phyloP scores from a whole-genome alignment of 1,140 invertebrate species.

The Coenobita brevimanus region DNA sequence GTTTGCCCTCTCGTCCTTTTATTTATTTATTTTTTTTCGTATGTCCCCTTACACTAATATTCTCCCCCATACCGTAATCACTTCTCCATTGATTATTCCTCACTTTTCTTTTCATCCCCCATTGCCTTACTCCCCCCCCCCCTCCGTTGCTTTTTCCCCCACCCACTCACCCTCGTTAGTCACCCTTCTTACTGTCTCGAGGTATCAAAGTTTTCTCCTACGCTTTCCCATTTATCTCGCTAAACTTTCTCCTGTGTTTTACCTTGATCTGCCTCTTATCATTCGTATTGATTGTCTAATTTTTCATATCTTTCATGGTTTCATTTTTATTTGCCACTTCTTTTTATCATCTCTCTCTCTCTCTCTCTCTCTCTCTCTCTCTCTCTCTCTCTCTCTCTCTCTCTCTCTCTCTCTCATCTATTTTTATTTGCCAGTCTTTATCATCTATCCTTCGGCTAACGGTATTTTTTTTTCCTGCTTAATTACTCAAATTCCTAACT shows the following conservation, averaged over 20 bases:
- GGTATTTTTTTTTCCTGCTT: not conserved
- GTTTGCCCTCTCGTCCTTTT: too few relatives aligned
- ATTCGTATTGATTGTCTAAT: too few relatives aligned
- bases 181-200: too few relatives aligned
- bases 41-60: not conserved
- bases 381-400: conserved; percentile 1
- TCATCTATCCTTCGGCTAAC: not conserved
- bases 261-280: too few relatives aligned
- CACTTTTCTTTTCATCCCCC: conserved; percentile 6
- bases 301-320: too few relatives aligned
- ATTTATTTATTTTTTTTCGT: not conserved
- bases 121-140: not conserved
- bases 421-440: not conserved
- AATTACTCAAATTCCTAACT: not conserved
- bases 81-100: not conserved
- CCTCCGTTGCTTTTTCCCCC: not conserved
- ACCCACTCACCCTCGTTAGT: not conserved
- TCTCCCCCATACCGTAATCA: not conserved
- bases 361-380: not conserved
- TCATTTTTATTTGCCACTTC: not conserved
- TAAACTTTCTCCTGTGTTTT: too few relatives aligned
- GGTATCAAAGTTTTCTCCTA: too few relatives aligned
- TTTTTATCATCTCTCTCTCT: not conserved
- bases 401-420: too few relatives aligned
- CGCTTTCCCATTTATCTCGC: too few relatives aligned